Evolutionary conservation across 2,888 invertebrate genomes (phyloP), one percentile per base, ranked within the genome.

Genomic region (Emesis furor): DNA sequence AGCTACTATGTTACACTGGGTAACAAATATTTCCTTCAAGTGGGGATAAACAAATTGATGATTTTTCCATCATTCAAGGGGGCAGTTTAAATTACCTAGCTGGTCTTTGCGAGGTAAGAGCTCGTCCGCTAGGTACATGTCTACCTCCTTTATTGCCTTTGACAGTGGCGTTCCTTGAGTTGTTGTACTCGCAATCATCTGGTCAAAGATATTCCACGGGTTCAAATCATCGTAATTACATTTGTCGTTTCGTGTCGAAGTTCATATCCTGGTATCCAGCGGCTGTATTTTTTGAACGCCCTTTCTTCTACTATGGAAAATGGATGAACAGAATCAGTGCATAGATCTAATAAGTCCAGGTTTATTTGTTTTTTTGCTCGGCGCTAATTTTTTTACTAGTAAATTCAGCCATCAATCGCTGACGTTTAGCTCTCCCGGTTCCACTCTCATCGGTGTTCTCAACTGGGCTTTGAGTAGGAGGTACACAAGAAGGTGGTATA

Each of bases 201-300:
- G 72, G 39, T 88, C 86, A 78, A 88, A 89, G 67, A 85, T 86
- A 51, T 71, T 82, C 51, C 51, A 51, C n/a, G 51, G 51, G 5
- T 7, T 51, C 2, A 51, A 51, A 1, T 51, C 51, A 51, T 51
- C 24, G 24, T 24, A 0, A 24, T 24, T 24, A 24, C 24, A 24
- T 24, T 24, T n/a, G n/a, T n/a, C n/a, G n/a, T n/a, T n/a, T n/a
- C n/a, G n/a, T n/a, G n/a, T n/a, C n/a, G 90, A 7, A 89, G 73
- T 30, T 78, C 10, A 75, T 90, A 90, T 0, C 89, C 90, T 0
- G 90, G 89, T 76, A 90, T 89, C 87, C 88, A 89, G 0, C 83
- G 55, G n/a, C 73, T 14, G 14, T 24, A 59, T 24, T 74, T 74
- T 65, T 59, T 74, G 37, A 74, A 74, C 5, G 62, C 39, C 37